Conservation (phyloP, 2,797 vertebrate genomes). For the Cyprinella venusta region DNA sequence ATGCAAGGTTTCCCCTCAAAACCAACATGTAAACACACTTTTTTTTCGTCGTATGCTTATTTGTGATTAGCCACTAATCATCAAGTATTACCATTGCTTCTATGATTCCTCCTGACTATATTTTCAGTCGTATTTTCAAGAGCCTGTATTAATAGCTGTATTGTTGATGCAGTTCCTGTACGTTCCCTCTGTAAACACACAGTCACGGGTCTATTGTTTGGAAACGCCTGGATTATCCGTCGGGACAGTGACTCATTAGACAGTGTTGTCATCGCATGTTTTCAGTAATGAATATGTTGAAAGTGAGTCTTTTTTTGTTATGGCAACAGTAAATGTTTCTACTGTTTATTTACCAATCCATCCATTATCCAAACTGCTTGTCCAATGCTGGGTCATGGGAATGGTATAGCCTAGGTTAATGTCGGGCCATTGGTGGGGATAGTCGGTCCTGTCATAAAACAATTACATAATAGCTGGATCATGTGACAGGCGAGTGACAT, state of each 20-base stretch:
- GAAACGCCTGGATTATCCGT: not conserved
- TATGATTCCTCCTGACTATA: not conserved
- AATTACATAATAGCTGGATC: slow-evolving; percentile 55
- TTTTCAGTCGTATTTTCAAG: not conserved
- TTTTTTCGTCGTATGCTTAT: not conserved
- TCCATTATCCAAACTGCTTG: not conserved
- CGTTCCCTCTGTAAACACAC: slow-evolving; percentile 1
- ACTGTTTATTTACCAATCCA: not conserved
- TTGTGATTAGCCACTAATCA: not conserved
- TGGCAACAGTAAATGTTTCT: slow-evolving; percentile 13
- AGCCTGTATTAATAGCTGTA: not conserved
- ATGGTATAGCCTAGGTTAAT: too few relatives aligned
- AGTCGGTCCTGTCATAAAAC: not conserved
- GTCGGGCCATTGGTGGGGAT: not conserved
- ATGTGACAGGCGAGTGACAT: slow-evolving; percentile 41
- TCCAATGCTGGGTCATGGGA: not conserved
- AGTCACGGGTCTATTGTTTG: not conserved
- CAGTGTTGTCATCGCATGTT: slow-evolving; percentile 54
- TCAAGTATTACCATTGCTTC: not conserved
- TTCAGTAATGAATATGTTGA: not conserved
- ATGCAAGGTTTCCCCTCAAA: not conserved
- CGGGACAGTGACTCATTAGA: slow-evolving; percentile 36
- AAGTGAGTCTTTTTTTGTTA: slow-evolving; percentile 8
- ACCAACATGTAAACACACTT: not conserved
- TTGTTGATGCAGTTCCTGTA: not conserved